A percentile compares a stretch with the other conserved stretches of the same genome.
phyloP scores from a whole-genome alignment of 1,140 invertebrate species.

The Brachionus sp. region DNA sequence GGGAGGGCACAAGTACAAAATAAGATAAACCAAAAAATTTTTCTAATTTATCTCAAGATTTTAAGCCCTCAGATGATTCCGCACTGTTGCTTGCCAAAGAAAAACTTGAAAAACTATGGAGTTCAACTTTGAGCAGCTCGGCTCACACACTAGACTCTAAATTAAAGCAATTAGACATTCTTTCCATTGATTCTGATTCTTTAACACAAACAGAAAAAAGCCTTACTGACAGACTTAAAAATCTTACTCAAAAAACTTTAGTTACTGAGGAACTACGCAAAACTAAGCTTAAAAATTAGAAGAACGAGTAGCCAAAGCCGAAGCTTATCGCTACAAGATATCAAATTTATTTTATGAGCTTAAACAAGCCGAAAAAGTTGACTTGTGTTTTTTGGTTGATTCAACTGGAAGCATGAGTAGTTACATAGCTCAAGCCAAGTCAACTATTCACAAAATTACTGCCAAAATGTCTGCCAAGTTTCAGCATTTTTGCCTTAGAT shows the following conservation, averaged over 20 bases:
- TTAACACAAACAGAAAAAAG: neutral
- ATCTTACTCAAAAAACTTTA: neutral
- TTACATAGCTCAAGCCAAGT: neutral
- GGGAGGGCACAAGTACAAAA: neutral
- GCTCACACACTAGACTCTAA: neutral
- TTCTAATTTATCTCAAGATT: neutral
- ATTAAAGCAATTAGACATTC: neutral
- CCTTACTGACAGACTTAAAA: neutral
- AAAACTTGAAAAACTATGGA: neutral
- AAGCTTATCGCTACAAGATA: neutral
- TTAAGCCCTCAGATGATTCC: neutral
- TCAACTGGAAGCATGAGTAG: neutral
- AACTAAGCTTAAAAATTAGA: neutral
- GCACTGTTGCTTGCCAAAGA: neutral
- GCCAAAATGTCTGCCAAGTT: neutral
- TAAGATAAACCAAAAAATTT: neutral
- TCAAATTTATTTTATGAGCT: slow-evolving; percentile 11
- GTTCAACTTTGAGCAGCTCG: neutral
- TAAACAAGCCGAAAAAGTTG: slow-evolving; percentile 12
- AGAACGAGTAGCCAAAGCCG: neutral
- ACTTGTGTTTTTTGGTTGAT: neutral
- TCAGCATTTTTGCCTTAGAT: neutral
- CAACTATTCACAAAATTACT: neutral
- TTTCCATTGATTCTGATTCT: neutral
- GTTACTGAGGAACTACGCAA: neutral